phyloP scores from a whole-genome alignment of 1,140 invertebrate species.

The Anastrepha ludens region DNA sequence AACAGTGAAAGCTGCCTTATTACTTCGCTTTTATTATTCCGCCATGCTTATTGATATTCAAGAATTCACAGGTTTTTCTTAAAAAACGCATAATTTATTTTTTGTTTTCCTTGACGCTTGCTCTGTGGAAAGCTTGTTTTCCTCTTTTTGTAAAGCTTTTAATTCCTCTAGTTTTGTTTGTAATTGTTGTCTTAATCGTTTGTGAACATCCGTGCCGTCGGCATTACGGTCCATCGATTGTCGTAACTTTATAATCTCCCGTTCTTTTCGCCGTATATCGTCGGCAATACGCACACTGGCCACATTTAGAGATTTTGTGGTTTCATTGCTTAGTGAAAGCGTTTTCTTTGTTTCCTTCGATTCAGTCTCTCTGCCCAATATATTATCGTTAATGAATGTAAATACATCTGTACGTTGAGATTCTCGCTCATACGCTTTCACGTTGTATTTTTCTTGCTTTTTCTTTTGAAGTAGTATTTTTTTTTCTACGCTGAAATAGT shows the following conservation, averaged over 20 bases:
- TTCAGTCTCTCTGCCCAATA: constrained; percentile 69
- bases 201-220: constrained; percentile 77
- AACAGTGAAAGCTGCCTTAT: no score
- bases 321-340: constrained; percentile 77
- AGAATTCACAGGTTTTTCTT: no score
- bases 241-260: constrained; percentile 81
- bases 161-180: constrained; percentile 79
- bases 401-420: constrained; percentile 82
- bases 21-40: no score
- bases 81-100: constrained; percentile 82
- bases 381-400: constrained; percentile 86
- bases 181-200: constrained; percentile 79
- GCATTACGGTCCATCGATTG: constrained; percentile 79
- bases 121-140: constrained; percentile 80
- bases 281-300: constrained; percentile 84
- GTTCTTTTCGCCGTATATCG: constrained; percentile 81
- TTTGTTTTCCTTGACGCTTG: constrained; percentile 82
- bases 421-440: constrained; percentile 79
- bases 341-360: constrained; percentile 49
- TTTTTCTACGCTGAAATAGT: constrained; percentile 83
- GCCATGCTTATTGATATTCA: no score
- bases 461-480: constrained; percentile 80
- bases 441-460: constrained; percentile 79
- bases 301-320: constrained; percentile 82
- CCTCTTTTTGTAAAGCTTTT: constrained; percentile 77